Evolutionary conservation across 2,797 vertebrate species (phyloP), one percentile per base, ranked within the genome.

Genomic region (Varecia variegata): DNA sequence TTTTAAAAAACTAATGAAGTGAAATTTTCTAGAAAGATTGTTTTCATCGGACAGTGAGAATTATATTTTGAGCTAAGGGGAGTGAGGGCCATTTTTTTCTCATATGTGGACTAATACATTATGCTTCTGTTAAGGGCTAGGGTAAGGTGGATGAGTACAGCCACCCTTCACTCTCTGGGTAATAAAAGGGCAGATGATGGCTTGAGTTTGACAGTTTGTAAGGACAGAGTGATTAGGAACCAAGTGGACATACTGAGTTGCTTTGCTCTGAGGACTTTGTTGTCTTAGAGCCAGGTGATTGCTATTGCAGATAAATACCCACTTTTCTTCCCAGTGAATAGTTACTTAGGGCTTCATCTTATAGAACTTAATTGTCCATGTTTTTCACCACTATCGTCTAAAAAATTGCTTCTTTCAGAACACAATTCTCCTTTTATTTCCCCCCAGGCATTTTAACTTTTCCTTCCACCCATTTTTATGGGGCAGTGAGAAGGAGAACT

Each of bases 1-100:
- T 43, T 79, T 68, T 81, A 47, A 40, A 71, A 81, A 91, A 65
- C 20, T 85, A 62, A 93, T 7, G 15, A 88, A 96, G 88, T 74
- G 82, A 47, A 86, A 70, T 89, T 84, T 88, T 95, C 62, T 43
- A 81, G 92, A 88, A 90, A 73, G 91, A 86, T 76, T 47, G 21
- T 93, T 94, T 91, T 62, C 79, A 90, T 90, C 60, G 85, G 74
- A 58, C 21, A 56, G 38, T 56, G 58, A 86, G 83, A 73, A 68
- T 68, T 81, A 8, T 82, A 14, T 96, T 91, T 97, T 43, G 79
- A 76, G 56, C 65, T 79, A 23, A 74, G 32, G 71, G 68, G 77
- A 21, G 4, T 58, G 56, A 93, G 52, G 80, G 35, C 70, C 43
- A 11, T 76, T 58, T 79, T 87, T 87, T 65, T n/a, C 47, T 79